Conservation (phyloP, 2,797 vertebrate genomes). For the Odontamblyopus rebecca region DNA sequence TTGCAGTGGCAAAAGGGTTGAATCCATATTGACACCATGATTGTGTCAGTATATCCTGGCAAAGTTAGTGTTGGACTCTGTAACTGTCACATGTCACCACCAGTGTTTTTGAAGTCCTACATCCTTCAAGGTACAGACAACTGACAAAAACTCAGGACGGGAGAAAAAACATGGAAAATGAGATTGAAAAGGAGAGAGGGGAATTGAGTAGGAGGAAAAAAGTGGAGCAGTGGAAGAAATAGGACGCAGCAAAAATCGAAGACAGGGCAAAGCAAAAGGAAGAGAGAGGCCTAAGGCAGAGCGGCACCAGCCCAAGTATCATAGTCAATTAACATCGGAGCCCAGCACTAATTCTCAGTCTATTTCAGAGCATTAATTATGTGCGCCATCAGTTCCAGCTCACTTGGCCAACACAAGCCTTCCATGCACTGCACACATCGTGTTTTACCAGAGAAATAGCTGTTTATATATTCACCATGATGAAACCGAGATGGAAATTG, state of each 20-base stretch:
- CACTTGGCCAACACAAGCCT: slow-evolving; percentile 74
- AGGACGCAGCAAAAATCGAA: slow-evolving; percentile 59
- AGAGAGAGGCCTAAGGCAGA: slow-evolving; percentile 65
- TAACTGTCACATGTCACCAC: slow-evolving; percentile 37
- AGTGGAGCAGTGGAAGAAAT: slow-evolving; percentile 57
- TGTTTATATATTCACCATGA: slow-evolving; percentile 56
- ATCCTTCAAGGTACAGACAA: slow-evolving; percentile 57
- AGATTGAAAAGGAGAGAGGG: slow-evolving; percentile 49
- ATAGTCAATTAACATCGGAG: slow-evolving; percentile 79
- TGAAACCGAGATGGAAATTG: slow-evolving; percentile 48
- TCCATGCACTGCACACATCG: slow-evolving; percentile 59
- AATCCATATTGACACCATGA: neutral
- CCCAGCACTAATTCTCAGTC: slow-evolving; percentile 76
- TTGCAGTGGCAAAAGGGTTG: too few species aligned
- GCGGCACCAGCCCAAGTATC: slow-evolving; percentile 77
- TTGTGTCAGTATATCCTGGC: slow-evolving; percentile 11
- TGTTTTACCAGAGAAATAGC: slow-evolving; percentile 61
- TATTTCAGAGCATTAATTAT: slow-evolving; percentile 82
- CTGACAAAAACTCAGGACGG: slow-evolving; percentile 47
- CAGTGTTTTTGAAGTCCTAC: slow-evolving; percentile 50
- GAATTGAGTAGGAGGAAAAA: slow-evolving; percentile 60
- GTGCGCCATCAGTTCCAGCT: slow-evolving; percentile 77
- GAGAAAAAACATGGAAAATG: slow-evolving; percentile 56
- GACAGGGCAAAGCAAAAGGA: slow-evolving; percentile 54
- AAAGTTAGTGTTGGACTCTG: slow-evolving; percentile 50